Evolutionary conservation across 2,797 vertebrate species (phyloP).

Genomic region (Steatocranus sp.): DNA sequence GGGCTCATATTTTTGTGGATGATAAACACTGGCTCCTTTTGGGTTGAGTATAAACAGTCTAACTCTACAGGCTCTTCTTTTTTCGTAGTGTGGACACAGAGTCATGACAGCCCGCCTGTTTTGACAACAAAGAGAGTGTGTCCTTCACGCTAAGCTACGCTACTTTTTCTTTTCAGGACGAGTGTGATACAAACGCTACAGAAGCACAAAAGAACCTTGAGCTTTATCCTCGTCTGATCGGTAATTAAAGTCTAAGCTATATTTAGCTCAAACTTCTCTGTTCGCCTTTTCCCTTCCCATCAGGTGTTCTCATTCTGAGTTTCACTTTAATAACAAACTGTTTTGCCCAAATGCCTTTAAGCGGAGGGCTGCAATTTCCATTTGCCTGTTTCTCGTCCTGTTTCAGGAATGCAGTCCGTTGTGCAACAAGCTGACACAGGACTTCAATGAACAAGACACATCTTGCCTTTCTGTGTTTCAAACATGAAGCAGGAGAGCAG

Average conservation of each 20-base stretch:
- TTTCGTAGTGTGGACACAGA: slow-evolving; percentile 24
- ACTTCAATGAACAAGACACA: slow-evolving; percentile 43
- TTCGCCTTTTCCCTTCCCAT: not conserved
- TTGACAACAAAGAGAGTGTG: slow-evolving; percentile 63
- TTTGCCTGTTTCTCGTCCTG: not conserved
- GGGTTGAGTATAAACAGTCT: slow-evolving; percentile 62
- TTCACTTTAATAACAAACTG: not conserved
- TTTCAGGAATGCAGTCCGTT: slow-evolving; percentile 28
- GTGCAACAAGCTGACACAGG: slow-evolving; percentile 56
- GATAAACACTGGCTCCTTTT: slow-evolving; percentile 63
- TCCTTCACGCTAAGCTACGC: slow-evolving; percentile 48
- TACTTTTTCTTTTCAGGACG: not conserved
- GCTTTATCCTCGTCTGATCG: not conserved
- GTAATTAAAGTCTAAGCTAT: not conserved
- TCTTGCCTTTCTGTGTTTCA: slow-evolving; percentile 33
- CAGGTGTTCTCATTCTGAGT: not conserved
- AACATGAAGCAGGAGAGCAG: not conserved
- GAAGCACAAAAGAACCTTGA: not conserved
- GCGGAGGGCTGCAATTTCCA: not conserved
- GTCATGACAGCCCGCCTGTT: slow-evolving; percentile 49
- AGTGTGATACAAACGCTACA: not conserved
- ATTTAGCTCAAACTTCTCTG: not conserved
- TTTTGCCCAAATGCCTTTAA: not conserved
- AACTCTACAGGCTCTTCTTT: slow-evolving; percentile 40
- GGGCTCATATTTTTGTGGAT: slow-evolving; percentile 66